These are phyloP conservation scores for Otus sunia DNA, from an alignment of 2,113 vertebrate species.

Conservation along the genomic window DNA sequence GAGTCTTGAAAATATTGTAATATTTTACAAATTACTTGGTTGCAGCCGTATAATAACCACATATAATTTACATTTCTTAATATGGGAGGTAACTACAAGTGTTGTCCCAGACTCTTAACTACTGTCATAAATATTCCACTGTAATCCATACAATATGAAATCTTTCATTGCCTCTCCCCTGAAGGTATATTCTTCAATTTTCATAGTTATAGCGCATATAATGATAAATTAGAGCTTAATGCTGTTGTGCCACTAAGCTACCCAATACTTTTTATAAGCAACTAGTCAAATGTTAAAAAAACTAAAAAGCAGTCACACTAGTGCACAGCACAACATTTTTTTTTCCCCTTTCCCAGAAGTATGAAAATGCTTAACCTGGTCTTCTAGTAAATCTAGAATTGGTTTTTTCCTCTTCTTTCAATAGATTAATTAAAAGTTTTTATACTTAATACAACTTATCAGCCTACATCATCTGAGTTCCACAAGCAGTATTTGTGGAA, in stretches of 20 bases:
- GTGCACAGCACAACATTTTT: fast-evolving
- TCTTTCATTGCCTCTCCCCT: background rate
- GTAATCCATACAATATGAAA: background rate
- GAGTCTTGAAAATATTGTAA: background rate
- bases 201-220: background rate
- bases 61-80: background rate
- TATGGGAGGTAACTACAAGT: background rate
- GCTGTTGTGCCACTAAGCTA: background rate
- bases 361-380: background rate
- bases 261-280: background rate
- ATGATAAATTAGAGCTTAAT: slow-evolving; percentile 7
- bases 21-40: background rate
- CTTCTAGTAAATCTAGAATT: background rate
- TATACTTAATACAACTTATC: background rate
- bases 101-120: background rate
- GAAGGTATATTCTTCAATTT: background rate
- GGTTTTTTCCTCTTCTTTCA: background rate
- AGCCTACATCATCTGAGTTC: background rate
- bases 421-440: background rate
- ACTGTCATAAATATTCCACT: background rate
- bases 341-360: background rate
- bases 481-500: background rate
- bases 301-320: background rate
- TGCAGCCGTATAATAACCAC: background rate
- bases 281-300: background rate